These are phyloP conservation scores for Deroplatys truncata DNA, from an alignment of 2,888 invertebrate genomes.

Conservation along the genomic window DNA sequence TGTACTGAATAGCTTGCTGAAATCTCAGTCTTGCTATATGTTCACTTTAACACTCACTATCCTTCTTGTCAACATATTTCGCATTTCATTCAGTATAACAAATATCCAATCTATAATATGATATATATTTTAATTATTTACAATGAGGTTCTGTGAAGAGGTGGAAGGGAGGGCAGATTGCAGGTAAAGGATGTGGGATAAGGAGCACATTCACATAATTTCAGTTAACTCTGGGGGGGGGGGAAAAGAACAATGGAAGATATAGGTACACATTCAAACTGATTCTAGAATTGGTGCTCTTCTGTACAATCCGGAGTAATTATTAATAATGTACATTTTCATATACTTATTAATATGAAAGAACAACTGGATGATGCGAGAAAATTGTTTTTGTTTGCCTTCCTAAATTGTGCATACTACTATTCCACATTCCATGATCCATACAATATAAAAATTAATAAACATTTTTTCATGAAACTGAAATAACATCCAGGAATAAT, in stretches of 20 bases:
- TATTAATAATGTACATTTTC: slow-evolving; percentile 20
- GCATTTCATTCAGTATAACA: background rate
- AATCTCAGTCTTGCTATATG: background rate
- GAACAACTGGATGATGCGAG: slow-evolving; percentile 20
- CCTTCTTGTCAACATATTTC: background rate
- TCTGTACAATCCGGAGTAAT: slow-evolving; percentile 17
- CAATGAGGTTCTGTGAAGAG: background rate
- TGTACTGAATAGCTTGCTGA: background rate
- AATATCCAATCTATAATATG: background rate
- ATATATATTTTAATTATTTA: background rate
- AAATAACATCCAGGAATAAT: slow-evolving; percentile 15
- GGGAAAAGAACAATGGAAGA: slow-evolving; percentile 21
- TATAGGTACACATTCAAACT: slow-evolving; percentile 17
- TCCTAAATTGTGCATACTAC: slow-evolving; percentile 20
- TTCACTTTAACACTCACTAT: background rate
- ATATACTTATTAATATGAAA: slow-evolving; percentile 22
- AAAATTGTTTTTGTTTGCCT: slow-evolving; percentile 6
- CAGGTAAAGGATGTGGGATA: background rate
- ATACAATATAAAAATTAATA: slow-evolving; percentile 21
- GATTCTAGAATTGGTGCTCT: slow-evolving; percentile 15
- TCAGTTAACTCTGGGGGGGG: background rate
- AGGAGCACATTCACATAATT: slow-evolving; percentile 18
- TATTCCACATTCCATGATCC: slow-evolving; percentile 15
- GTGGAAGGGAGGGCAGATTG: background rate
- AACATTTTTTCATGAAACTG: slow-evolving; percentile 13